phyloP scores from a whole-genome alignment of 2,888 invertebrate genomes.

The Vesta saturnalis region DNA sequence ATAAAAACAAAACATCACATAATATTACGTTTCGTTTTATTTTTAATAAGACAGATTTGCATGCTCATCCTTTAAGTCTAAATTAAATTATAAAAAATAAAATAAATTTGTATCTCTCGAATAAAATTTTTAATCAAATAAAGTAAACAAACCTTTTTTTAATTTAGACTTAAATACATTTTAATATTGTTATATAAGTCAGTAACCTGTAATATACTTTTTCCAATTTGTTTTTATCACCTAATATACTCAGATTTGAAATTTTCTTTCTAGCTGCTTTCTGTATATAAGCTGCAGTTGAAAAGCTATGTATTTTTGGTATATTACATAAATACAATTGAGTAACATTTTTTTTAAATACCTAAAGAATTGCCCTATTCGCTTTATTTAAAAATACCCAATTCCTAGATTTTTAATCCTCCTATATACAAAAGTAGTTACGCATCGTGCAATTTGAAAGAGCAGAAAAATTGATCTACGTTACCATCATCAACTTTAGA shows the following conservation, averaged over 20 bases:
- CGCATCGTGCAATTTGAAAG: conserved; percentile 31
- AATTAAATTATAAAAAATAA: conserved; percentile 31
- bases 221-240: conserved; percentile 20
- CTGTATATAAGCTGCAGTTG: conserved; percentile 29
- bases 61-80: conserved; percentile 33
- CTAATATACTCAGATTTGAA: conserved; percentile 35
- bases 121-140: conserved; percentile 28
- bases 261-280: conserved; percentile 34
- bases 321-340: conserved; percentile 38
- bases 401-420: conserved; percentile 32
- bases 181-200: conserved; percentile 27
- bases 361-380: conserved; percentile 33
- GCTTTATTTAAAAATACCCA: conserved; percentile 37
- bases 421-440: conserved; percentile 34
- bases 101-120: conserved; percentile 23
- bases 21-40: neutral
- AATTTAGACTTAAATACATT: conserved; percentile 36
- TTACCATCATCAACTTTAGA: conserved; percentile 26
- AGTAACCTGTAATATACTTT: conserved; percentile 33
- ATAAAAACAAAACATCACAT: neutral
- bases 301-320: conserved; percentile 34
- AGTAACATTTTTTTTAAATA: conserved; percentile 34
- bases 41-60: conserved; percentile 26
- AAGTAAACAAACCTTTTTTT: conserved; percentile 26
- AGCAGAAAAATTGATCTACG: conserved; percentile 31